These are phyloP conservation scores for Dendrocopos noguchii DNA, from an alignment of 2,113 vertebrate species.

Conservation along the genomic window DNA sequence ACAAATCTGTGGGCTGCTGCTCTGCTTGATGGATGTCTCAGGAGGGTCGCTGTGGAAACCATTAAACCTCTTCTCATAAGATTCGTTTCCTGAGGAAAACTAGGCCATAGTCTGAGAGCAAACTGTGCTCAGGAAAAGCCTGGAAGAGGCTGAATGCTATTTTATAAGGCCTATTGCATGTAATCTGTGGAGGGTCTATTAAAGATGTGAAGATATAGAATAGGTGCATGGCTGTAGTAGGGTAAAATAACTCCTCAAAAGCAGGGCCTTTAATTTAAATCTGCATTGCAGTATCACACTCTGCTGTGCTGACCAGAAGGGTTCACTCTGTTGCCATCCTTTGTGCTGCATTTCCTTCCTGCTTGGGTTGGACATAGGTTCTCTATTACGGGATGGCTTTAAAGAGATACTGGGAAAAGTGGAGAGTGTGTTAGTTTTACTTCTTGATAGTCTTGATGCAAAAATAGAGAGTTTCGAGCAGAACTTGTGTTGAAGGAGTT, in stretches of 20 bases:
- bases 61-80: constrained; percentile 50
- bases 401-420: neutral
- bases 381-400: neutral
- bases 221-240: neutral
- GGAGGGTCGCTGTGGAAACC: constrained; percentile 73
- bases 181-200: neutral
- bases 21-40: constrained; percentile 38
- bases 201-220: neutral
- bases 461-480: rapidly evolving
- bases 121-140: constrained; percentile 31
- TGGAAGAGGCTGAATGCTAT: constrained; percentile 2
- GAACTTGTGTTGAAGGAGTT: neutral
- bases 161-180: neutral
- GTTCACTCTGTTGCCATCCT: neutral
- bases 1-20: constrained; percentile 31
- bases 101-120: constrained; percentile 67
- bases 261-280: neutral
- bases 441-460: neutral
- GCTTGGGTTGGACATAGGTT: neutral
- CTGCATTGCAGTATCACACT: neutral
- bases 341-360: neutral
- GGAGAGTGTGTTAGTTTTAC: neutral
- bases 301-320: neutral
- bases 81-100: constrained; percentile 65
- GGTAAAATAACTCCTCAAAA: neutral